These are phyloP conservation scores for Laticauda laticaudata DNA, from an alignment of 2,113 vertebrate species.

Conservation along the genomic window DNA sequence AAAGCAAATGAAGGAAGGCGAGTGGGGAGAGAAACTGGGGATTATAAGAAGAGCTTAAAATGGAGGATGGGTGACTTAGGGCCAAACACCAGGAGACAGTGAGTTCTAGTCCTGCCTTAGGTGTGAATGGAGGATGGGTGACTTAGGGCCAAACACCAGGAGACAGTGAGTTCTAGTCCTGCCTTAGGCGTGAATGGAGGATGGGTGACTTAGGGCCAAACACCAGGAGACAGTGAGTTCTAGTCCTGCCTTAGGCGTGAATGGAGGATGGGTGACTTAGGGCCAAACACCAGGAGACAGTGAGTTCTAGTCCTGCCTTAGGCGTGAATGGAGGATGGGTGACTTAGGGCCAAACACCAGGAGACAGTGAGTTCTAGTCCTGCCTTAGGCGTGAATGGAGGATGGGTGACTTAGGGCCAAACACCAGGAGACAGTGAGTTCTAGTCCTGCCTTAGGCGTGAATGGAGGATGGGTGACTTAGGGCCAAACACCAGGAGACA, in stretches of 20 bases:
- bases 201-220: no score
- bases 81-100: no score
- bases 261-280: no score
- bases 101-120: background rate
- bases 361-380: no score
- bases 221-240: no score
- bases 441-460: background rate
- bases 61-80: background rate
- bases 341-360: no score
- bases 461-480: background rate
- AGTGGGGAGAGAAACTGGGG: background rate
- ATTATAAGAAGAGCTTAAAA: background rate
- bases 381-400: background rate
- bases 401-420: background rate
- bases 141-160: background rate
- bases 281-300: no score
- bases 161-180: background rate
- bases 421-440: background rate
- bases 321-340: accelerated
- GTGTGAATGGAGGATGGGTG: background rate
- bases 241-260: no score
- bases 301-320: background rate
- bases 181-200: accelerated
- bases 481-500: background rate
- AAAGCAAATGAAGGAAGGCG: background rate